Evolutionary conservation across 2,113 vertebrate genomes (phyloP).

Genomic region (Pristiophorus japonicus): DNA sequence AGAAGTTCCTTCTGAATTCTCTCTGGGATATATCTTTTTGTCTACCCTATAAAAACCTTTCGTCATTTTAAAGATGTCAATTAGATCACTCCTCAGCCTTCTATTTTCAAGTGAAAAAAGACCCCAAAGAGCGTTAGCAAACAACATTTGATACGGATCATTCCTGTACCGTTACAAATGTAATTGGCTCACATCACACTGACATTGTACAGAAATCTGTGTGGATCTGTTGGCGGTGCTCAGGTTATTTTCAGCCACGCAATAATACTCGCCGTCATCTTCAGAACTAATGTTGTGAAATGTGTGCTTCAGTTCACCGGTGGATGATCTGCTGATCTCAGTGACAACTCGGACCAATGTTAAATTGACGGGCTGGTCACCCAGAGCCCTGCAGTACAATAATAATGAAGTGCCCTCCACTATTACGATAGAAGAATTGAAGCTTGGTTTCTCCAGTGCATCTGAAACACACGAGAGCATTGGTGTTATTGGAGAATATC

Average conservation of each 20-base stretch:
- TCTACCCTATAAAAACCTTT: too few relatives aligned
- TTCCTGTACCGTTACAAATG: too few relatives aligned
- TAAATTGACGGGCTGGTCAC: conserved; percentile 72
- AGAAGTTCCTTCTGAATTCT: too few relatives aligned
- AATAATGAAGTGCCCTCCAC: conserved; percentile 62
- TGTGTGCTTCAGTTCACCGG: conserved; percentile 59
- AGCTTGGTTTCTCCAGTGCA: conserved; percentile 69
- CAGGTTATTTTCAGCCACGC: conserved; percentile 78
- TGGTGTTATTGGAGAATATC: neutral
- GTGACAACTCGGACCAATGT: conserved; percentile 57
- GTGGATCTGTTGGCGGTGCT: conserved; percentile 71
- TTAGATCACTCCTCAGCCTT: too few relatives aligned
- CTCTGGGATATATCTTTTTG: too few relatives aligned
- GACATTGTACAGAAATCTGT: conserved; percentile 81
- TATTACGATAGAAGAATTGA: conserved; percentile 66
- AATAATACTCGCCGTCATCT: conserved; percentile 74
- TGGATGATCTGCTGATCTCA: neutral
- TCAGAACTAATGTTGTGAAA: conserved; percentile 62
- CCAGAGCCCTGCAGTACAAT: conserved; percentile 71
- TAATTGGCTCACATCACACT: conserved; percentile 42
- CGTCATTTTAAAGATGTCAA: too few relatives aligned
- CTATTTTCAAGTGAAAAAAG: too few relatives aligned
- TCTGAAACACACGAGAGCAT: conserved; percentile 48
- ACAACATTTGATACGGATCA: too few relatives aligned
- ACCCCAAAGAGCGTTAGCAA: too few relatives aligned